Base-by-base conservation (phyloP, 2,888 invertebrate genomes). In the Heliconius aoede region DNA sequence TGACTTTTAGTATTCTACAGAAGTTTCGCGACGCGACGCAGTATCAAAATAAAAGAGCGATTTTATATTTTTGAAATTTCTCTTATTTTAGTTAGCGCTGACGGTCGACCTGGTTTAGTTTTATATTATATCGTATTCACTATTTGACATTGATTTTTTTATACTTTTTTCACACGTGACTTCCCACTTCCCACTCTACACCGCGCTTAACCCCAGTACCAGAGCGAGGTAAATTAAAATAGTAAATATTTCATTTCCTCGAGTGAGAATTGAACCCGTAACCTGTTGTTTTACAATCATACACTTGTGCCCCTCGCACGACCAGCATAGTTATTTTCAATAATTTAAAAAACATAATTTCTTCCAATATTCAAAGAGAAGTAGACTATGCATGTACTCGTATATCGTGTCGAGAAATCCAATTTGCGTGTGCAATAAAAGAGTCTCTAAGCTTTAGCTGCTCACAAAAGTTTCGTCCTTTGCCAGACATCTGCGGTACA, bases 341-440 rank as follows among this genome's bases (percentile, higher is more conserved):
- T 69, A 28, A 28, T 30, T 30, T 28, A 28, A 55, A 69, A 55
- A 11, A 80, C 76, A 79, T 78, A 51, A 77, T 79, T 78, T 72
- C 74, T 73, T 72, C 64, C 64, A 83, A 83, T 82, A 84, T 86
- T 85, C 83, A 84, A 81, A 83, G 82, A 81, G 82, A 84, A 86
- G 85, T 85, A 84, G 86, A 88, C 86, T 87, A 86, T 84, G 80
- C 81, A 85, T 83, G 85, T n/a, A n/a, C n/a, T n/a, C n/a, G n/a
- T 84, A 84, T 87, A 86, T 86, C 83, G 83, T 83, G 85, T 80
- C 24, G 83, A 78, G 84, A 82, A 90, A 90, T 90, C 86, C 88
- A 91, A 91, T 91, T 91, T 89, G 84, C 85, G 80, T 82, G 82
- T 84, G 88, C 86, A 90, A 89, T 90, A 89, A 89, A 90, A 89